These are phyloP conservation scores for Hirundichthys speculiger DNA, from an alignment of 2,113 vertebrate genomes.

Conservation along the genomic window DNA sequence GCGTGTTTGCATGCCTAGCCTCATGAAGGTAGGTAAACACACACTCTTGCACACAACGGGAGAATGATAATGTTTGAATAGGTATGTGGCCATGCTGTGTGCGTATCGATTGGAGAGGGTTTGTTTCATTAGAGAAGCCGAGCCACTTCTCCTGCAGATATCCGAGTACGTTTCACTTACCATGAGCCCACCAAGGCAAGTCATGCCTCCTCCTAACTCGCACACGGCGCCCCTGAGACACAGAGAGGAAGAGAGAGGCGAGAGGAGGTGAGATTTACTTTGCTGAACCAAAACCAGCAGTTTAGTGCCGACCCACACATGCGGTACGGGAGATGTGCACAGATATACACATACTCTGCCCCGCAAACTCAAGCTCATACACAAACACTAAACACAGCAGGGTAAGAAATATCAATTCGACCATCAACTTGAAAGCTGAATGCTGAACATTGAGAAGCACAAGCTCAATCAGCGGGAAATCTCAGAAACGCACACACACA, in stretches of 20 bases:
- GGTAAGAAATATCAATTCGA: constrained; percentile 75
- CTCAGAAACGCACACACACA: constrained; percentile 48
- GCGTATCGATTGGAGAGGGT: constrained; percentile 45
- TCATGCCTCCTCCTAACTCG: constrained; percentile 79
- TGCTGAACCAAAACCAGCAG: constrained; percentile 46
- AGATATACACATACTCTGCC: constrained; percentile 29
- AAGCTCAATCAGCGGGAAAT: constrained; percentile 74
- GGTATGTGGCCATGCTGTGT: constrained; percentile 38
- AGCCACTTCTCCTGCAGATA: constrained; percentile 24
- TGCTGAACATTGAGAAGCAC: constrained; percentile 74
- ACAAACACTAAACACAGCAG: constrained; percentile 61
- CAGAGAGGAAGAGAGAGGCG: constrained; percentile 31
- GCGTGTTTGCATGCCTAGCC: not conserved
- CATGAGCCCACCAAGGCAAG: constrained; percentile 77
- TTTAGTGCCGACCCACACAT: constrained; percentile 37
- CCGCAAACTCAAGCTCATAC: constrained; percentile 23
- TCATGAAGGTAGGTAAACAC: not conserved
- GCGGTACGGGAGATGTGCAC: constrained; percentile 26
- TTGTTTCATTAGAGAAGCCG: constrained; percentile 46
- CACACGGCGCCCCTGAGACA: constrained; percentile 74
- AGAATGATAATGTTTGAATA: constrained; percentile 31
- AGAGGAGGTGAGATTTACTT: constrained; percentile 57
- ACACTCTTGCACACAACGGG: constrained; percentile 5
- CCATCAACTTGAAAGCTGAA: constrained; percentile 73
- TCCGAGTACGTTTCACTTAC: constrained; percentile 58